A percentile compares a stretch with the other conserved stretches of the same genome.
Conservation (phyloP, 2,113 vertebrate species). For the Carlito syrichta region DNA sequence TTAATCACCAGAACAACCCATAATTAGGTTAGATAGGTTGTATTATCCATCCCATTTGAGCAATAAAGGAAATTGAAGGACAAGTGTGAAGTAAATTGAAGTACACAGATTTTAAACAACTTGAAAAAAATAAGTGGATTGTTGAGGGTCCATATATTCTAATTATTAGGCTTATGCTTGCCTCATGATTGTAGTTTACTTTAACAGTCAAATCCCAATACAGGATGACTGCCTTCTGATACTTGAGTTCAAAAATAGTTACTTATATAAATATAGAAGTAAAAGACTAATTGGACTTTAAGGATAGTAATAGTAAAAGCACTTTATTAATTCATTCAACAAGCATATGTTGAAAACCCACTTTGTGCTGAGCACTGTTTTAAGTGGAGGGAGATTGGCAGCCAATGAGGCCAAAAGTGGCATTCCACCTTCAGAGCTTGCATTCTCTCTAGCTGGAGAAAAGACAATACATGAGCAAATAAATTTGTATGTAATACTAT, state of each 20-base stretch:
- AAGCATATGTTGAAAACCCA: not conserved
- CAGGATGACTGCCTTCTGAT: not conserved
- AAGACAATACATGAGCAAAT: not conserved
- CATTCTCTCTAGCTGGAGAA: not conserved
- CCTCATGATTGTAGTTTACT: not conserved
- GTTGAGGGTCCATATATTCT: not conserved
- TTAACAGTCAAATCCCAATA: not conserved
- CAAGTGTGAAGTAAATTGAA: not conserved
- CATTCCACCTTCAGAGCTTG: not conserved
- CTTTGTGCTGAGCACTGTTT: not conserved
- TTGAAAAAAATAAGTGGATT: not conserved
- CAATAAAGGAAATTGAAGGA: not conserved
- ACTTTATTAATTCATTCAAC: not conserved
- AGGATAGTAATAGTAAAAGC: not conserved
- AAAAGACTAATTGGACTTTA: not conserved
- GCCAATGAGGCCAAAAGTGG: not conserved
- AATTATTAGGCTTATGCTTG: not conserved
- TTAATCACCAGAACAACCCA: not conserved
- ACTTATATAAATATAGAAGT: not conserved
- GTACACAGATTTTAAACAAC: not conserved
- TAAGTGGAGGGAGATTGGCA: not conserved
- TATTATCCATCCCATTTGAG: not conserved
- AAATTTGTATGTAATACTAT: not conserved
- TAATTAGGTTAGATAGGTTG: not conserved
- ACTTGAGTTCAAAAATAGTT: not conserved